phyloP scores from a whole-genome alignment of 2,888 invertebrate species.

The Acrocyrtus sp. region DNA sequence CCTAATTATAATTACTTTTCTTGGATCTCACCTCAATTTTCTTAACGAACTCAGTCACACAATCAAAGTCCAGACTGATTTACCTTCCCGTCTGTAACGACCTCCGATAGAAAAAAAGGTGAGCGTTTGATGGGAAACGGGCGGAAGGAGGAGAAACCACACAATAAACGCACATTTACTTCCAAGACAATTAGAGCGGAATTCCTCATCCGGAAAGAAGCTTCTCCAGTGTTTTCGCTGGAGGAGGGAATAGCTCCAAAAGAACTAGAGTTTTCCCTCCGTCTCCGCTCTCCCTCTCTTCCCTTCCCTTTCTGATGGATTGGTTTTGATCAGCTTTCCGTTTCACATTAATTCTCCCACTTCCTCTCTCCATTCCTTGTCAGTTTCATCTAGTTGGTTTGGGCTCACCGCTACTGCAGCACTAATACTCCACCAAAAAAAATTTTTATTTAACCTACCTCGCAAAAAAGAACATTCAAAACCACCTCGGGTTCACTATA shows the following conservation, averaged over 20 bases:
- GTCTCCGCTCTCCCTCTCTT: too few species aligned
- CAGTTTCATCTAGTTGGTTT: slow-evolving; percentile 16
- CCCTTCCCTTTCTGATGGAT: slow-evolving; percentile 50
- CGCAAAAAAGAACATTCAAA: too few species aligned
- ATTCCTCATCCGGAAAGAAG: background rate
- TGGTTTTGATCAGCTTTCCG: slow-evolving; percentile 59
- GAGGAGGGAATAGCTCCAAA: too few species aligned
- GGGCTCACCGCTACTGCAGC: too few species aligned
- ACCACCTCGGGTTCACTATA: too few species aligned
- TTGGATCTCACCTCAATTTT: slow-evolving; percentile 41
- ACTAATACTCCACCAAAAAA: too few species aligned
- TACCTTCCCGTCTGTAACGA: slow-evolving; percentile 18
- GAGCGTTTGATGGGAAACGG: background rate
- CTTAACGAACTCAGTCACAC: slow-evolving; percentile 34
- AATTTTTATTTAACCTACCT: background rate
- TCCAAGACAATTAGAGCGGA: background rate
- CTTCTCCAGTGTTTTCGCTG: slow-evolving; percentile 1
- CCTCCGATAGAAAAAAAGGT: background rate
- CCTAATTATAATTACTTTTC: too few species aligned
- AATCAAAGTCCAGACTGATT: slow-evolving; percentile 24
- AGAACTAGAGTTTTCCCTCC: too few species aligned
- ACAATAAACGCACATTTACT: background rate
- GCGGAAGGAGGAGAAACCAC: slow-evolving; percentile 1
- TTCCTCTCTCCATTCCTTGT: slow-evolving; percentile 23
- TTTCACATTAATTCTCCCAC: slow-evolving; percentile 58